Conservation (phyloP, 2,888 invertebrate species). For the Drosophila merina region DNA sequence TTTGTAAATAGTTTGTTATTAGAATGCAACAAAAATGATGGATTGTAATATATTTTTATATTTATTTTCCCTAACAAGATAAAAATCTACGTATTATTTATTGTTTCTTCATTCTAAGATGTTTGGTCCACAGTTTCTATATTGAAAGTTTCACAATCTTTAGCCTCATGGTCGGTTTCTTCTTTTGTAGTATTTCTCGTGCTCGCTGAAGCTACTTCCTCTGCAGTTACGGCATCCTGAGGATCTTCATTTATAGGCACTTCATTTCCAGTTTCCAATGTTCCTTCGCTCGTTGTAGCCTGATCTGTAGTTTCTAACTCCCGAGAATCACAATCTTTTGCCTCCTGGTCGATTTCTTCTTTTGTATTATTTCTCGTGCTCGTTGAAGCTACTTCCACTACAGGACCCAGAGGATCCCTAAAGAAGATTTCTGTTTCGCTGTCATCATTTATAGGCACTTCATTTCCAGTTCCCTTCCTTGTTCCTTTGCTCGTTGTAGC, state of each 20-base stretch:
- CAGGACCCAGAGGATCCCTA: not conserved
- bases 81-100: not conserved
- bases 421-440: no score
- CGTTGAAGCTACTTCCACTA: not conserved
- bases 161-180: not conserved
- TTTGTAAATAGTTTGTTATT: constrained; percentile 38
- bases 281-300: not conserved
- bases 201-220: not conserved
- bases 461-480: not conserved
- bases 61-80: no score
- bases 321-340: not conserved
- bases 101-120: not conserved
- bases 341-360: not conserved
- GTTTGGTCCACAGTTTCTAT: not conserved
- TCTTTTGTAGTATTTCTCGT: not conserved
- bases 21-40: not conserved
- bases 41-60: not conserved
- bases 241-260: not conserved
- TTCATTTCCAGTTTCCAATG: not conserved
- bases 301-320: not conserved
- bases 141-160: not conserved
- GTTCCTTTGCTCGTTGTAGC: not conserved
- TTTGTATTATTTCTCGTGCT: not conserved
- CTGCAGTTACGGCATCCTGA: not conserved
- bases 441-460: not conserved